Evolutionary conservation across 2,113 vertebrate species (phyloP).

Genomic region (Epinephelus fuscoguttatus): DNA sequence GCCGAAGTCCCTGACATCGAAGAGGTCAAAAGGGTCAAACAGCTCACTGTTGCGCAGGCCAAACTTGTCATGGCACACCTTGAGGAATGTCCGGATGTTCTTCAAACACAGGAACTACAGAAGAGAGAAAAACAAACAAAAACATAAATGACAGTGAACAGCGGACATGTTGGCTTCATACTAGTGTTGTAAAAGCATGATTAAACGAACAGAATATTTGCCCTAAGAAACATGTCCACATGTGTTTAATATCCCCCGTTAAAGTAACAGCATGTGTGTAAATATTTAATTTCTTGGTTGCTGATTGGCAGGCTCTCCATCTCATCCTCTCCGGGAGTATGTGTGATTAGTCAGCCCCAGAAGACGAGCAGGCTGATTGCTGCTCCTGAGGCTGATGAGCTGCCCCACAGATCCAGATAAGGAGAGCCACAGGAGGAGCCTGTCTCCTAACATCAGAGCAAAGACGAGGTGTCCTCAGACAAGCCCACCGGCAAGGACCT

Average conservation of each 20-base stretch:
- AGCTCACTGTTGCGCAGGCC: slow-evolving; percentile 95
- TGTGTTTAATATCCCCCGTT: slow-evolving; percentile 29
- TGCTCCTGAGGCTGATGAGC: slow-evolving; percentile 27
- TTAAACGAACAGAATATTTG: slow-evolving; percentile 20
- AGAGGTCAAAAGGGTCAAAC: slow-evolving; percentile 98
- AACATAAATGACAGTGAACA: no score
- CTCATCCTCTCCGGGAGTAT: slow-evolving; percentile 45
- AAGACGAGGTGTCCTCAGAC: slow-evolving; percentile 16
- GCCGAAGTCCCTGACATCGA: slow-evolving; percentile 97
- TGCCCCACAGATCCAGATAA: slow-evolving; percentile 49
- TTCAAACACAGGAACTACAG: slow-evolving; percentile 96
- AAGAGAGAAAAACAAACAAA: neutral
- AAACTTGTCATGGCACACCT: slow-evolving; percentile 97
- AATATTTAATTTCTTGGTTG: slow-evolving; percentile 71
- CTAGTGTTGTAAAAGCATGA: neutral
- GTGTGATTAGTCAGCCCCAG: slow-evolving; percentile 50
- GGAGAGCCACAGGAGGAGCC: slow-evolving; percentile 21
- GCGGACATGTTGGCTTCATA: neutral
- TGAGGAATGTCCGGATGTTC: slow-evolving; percentile 98
- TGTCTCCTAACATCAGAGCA: slow-evolving; percentile 21
- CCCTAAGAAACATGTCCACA: neutral
- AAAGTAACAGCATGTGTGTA: slow-evolving; percentile 17
- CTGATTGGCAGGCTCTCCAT: slow-evolving; percentile 51
- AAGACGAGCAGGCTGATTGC: slow-evolving; percentile 36
- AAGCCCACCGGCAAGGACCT: slow-evolving; percentile 16